These are phyloP conservation scores for Hycleus cichorii DNA, from an alignment of 1,140 invertebrate genomes.

Conservation along the genomic window DNA sequence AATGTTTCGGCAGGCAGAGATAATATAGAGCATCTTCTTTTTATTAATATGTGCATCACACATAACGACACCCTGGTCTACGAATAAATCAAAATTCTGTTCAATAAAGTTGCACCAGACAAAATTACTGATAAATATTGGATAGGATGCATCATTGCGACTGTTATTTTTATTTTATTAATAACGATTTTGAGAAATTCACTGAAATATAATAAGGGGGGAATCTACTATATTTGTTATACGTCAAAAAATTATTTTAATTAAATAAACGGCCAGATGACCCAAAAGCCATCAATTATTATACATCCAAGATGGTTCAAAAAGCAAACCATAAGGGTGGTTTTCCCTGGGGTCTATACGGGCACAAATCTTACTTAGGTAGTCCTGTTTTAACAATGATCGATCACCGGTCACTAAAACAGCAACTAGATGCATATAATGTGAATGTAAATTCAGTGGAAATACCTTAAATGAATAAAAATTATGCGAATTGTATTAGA, in stretches of 20 bases:
- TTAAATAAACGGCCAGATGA: neutral
- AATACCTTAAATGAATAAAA: too few relatives aligned
- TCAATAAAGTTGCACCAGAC: slow-evolving; percentile 13
- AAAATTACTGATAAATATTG: slow-evolving; percentile 25
- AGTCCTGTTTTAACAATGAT: too few relatives aligned
- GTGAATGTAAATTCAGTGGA: too few relatives aligned
- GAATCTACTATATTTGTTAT: too few relatives aligned
- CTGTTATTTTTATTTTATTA: slow-evolving; percentile 14
- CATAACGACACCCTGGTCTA: slow-evolving; percentile 12
- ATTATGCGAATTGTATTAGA: too few relatives aligned
- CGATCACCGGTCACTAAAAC: too few relatives aligned
- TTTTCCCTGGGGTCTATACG: too few relatives aligned
- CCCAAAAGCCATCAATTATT: too few relatives aligned
- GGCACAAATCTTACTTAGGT: too few relatives aligned
- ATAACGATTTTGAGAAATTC: neutral
- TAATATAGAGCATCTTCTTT: slow-evolving; percentile 17
- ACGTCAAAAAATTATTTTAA: neutral
- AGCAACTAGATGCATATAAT: too few relatives aligned
- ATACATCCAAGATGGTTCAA: too few relatives aligned
- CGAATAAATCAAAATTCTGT: slow-evolving; percentile 26
- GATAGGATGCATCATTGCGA: slow-evolving; percentile 7
- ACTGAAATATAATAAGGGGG: neutral
- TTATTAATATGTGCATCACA: slow-evolving; percentile 19
- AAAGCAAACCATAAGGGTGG: too few relatives aligned
- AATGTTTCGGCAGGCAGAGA: slow-evolving; percentile 21